Evolutionary conservation across 1,140 invertebrate species (phyloP).

Genomic region (Saxidomus purpurata): DNA sequence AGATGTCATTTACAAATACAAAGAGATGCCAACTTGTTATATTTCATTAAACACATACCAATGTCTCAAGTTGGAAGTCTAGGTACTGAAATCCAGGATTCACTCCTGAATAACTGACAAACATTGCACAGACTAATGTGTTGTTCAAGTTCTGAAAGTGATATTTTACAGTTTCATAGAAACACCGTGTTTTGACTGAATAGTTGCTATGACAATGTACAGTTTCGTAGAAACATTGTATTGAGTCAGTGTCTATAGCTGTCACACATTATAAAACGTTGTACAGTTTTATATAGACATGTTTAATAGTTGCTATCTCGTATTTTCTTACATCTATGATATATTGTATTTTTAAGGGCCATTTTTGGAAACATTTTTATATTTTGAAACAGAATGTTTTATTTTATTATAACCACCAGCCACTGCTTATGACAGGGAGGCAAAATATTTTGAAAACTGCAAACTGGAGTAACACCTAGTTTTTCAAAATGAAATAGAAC

Average conservation of each 20-base stretch:
- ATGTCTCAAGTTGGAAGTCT: too few relatives aligned
- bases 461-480: too few relatives aligned
- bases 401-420: too few relatives aligned
- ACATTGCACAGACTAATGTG: not conserved
- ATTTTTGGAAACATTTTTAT: too few relatives aligned
- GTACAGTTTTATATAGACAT: not conserved
- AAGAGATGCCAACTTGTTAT: too few relatives aligned
- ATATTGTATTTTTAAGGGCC: not conserved
- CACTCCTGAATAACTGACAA: not conserved
- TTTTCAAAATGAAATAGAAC: too few relatives aligned
- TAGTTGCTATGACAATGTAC: conserved; percentile 35
- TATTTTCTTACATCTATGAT: not conserved
- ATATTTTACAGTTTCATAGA: conserved; percentile 7
- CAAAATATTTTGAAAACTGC: too few relatives aligned
- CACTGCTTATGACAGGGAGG: too few relatives aligned
- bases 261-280: conserved; percentile 12
- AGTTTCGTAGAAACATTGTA: conserved; percentile 21
- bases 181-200: not conserved
- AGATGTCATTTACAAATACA: too few relatives aligned
- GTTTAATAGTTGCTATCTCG: conserved; percentile 17
- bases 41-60: too few relatives aligned
- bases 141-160: not conserved
- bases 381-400: too few relatives aligned
- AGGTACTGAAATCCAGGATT: not conserved
- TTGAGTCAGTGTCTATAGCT: not conserved